phyloP scores from a whole-genome alignment of 2,888 invertebrate species.

The Leptopilina myrica region DNA sequence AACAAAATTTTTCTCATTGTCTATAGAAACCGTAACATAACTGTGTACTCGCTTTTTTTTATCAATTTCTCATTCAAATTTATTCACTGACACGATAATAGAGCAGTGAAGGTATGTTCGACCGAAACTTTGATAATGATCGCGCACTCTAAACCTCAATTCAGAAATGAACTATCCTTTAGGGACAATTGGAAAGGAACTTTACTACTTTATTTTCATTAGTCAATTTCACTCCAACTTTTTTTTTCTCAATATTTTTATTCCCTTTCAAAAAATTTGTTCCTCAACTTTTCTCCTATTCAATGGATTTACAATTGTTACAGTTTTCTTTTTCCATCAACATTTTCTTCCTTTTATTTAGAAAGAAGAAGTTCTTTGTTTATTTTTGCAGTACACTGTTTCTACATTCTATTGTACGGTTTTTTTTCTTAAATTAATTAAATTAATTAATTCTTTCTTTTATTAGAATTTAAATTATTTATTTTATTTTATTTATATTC shows the following conservation, averaged over 20 bases:
- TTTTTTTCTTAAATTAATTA: too few species aligned
- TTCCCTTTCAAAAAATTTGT: not conserved
- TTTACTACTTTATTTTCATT: constrained; percentile 21
- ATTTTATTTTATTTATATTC: too few species aligned
- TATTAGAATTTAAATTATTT: too few species aligned
- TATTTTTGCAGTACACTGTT: too few species aligned
- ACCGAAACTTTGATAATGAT: constrained; percentile 25
- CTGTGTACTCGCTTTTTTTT: not conserved
- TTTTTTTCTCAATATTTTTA: constrained; percentile 2
- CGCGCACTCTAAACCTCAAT: not conserved
- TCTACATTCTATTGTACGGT: too few species aligned
- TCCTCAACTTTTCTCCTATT: not conserved
- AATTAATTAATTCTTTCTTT: too few species aligned
- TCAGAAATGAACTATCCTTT: constrained; percentile 1
- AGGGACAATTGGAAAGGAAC: constrained; percentile 1
- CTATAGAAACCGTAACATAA: not conserved
- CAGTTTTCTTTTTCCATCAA: not conserved
- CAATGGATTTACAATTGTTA: too few species aligned
- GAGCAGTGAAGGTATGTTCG: constrained; percentile 12
- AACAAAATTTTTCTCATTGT: not conserved
- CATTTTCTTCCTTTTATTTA: too few species aligned
- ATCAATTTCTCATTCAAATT: not conserved
- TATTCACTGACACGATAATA: constrained; percentile 32
- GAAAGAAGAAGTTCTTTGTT: too few species aligned
- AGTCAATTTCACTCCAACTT: constrained; percentile 12